These are phyloP conservation scores for Cryptoprocta ferox DNA, from an alignment of 2,797 vertebrate genomes.

Conservation along the genomic window DNA sequence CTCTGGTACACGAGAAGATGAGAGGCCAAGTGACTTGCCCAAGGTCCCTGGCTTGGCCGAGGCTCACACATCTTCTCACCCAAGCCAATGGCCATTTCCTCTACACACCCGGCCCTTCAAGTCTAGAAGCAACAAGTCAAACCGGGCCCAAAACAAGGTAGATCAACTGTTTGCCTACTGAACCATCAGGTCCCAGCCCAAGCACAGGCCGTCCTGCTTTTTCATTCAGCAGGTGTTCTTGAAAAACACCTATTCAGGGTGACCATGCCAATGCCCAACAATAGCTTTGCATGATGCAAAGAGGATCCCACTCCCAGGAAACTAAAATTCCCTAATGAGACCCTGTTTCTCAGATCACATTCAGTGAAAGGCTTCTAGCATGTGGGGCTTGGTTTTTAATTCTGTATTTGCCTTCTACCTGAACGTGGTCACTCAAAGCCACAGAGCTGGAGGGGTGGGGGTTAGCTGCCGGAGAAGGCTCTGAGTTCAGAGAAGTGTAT, in stretches of 20 bases:
- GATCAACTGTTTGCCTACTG: background rate
- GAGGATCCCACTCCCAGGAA: background rate
- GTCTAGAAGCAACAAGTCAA: background rate
- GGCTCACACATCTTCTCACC: background rate
- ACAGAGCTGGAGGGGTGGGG: background rate
- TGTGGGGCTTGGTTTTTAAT: background rate
- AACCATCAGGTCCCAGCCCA: fast-evolving
- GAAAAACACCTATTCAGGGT: background rate
- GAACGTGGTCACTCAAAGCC: background rate
- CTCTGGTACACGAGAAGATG: background rate
- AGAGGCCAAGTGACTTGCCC: background rate
- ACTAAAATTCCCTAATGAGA: slow-evolving; percentile 26
- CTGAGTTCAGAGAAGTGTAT: background rate
- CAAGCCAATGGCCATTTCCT: background rate
- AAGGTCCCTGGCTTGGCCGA: background rate
- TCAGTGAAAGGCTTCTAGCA: background rate
- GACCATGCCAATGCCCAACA: background rate
- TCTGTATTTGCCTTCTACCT: slow-evolving; percentile 29
- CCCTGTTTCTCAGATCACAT: background rate
- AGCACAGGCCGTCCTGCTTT: background rate
- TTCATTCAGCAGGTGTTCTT: background rate
- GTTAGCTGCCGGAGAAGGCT: background rate
- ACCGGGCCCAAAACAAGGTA: background rate
- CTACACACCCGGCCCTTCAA: background rate
- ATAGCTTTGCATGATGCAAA: background rate